Evolutionary conservation across 2,888 invertebrate species (phyloP).

Genomic region (Rhagium mordax): DNA sequence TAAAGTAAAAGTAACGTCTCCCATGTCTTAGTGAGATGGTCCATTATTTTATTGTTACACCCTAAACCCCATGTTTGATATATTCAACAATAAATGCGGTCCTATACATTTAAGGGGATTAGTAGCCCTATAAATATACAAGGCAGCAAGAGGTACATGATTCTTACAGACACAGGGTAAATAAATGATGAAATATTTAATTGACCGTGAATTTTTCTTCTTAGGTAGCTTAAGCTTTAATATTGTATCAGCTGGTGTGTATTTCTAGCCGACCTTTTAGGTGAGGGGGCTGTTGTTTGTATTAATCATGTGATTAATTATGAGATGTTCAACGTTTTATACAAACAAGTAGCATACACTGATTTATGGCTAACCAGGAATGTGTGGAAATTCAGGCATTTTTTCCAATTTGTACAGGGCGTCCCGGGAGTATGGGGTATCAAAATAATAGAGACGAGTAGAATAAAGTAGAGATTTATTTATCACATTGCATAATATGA

Average conservation of each 20-base stretch:
- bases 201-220: conserved; percentile 16
- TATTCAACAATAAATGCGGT: conserved; percentile 20
- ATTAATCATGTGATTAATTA: conserved; percentile 4
- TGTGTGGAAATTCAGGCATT: no score
- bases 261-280: background rate
- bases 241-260: background rate
- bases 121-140: background rate
- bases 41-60: conserved; percentile 2
- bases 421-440: no score
- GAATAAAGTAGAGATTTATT: no score
- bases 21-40: background rate
- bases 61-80: conserved; percentile 21
- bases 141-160: background rate
- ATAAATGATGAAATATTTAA: conserved; percentile 17
- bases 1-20: background rate
- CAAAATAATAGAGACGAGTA: no score
- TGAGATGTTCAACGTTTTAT: no score
- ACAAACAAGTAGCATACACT: no score
- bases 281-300: conserved; percentile 23
- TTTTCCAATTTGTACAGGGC: no score
- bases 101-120: conserved; percentile 26
- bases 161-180: conserved; percentile 10
- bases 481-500: no score
- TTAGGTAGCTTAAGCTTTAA: conserved; percentile 9
- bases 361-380: no score